Conservation (phyloP, 2,797 vertebrate species). For the Sebastes vulpes region DNA sequence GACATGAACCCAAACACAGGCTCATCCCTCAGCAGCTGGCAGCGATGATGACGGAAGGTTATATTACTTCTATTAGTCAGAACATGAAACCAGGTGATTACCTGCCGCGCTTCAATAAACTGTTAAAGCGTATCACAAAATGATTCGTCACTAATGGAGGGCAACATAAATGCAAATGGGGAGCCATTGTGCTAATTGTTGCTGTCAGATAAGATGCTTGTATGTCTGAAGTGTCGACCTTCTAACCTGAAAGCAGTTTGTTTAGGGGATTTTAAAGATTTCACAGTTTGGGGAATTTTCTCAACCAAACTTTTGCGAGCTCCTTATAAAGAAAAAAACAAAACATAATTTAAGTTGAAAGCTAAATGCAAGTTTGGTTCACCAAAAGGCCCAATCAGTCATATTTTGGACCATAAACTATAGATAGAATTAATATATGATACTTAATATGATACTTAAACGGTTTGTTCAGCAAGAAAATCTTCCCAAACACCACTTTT, state of each 20-base stretch:
- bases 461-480: too few relatives aligned
- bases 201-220: slow-evolving; percentile 23
- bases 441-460: too few relatives aligned
- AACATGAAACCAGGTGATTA: slow-evolving; percentile 52
- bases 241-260: slow-evolving; percentile 14
- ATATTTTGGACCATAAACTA: background rate
- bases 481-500: too few relatives aligned
- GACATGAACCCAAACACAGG: slow-evolving; percentile 33
- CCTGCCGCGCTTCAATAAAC: slow-evolving; percentile 17
- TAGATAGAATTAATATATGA: background rate
- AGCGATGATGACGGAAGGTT: slow-evolving; percentile 2
- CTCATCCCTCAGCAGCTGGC: slow-evolving; percentile 38
- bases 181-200: slow-evolving; percentile 53
- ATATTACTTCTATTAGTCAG: slow-evolving; percentile 22
- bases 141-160: slow-evolving; percentile 40
- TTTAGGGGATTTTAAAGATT: slow-evolving; percentile 52
- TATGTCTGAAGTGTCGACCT: slow-evolving; percentile 26
- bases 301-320: background rate
- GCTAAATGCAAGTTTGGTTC: slow-evolving; percentile 1
- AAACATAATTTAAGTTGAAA: background rate
- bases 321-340: background rate
- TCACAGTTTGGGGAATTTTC: background rate
- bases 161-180: slow-evolving; percentile 39
- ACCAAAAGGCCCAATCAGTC: background rate
- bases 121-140: slow-evolving; percentile 21